Evolutionary conservation across 2,888 invertebrate species (phyloP), one percentile per base, ranked within the genome.

Genomic region (Odontomyia ornata): DNA sequence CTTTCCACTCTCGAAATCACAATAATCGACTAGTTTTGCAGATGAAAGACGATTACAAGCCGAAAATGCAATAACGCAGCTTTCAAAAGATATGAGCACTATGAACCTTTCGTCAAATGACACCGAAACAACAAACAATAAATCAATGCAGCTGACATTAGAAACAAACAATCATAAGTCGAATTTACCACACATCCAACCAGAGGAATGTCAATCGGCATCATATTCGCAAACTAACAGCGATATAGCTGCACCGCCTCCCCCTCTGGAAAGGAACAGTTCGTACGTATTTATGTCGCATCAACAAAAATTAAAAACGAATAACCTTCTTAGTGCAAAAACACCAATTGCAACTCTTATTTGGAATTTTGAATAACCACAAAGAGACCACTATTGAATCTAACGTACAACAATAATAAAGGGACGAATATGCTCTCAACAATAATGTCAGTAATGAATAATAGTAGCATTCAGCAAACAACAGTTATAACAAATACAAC

Each of bases 241-340:
- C 80, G 60, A 80, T 80, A 76, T 77, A 79, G 18, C 72, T 9
- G 82, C 80, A 36, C 90, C 93, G 73, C 93, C 95, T 0, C 91
- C 93, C 62, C 95, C 96, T 25, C 96, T 96, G 1, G 95, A 95
- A 85, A 90, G 96, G 79, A 95, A 95, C 77, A 95, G 95, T 28
- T 96, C 96, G 60, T 97, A 95, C 86, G 91, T 94, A 3, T 91
- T 94, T 36, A 95, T 95, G 94, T 92, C 91, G 9, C 93, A 93
- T 82, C 86, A 89, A 85, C 84, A 85, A 57, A 86, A 85, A 79
- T 80, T 83, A 28, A 79, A 84, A 4, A 80, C 81, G 30, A 71
- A 28, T 36, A 60, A 75, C 21, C 62, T 56, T 1, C 46, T 75
- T 23, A 75, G 27, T 43, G 25, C 60, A 52, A 60, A 62, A 25